Evolutionary conservation across 2,113 vertebrate genomes (phyloP).

Genomic region (Callorhinus ursinus): DNA sequence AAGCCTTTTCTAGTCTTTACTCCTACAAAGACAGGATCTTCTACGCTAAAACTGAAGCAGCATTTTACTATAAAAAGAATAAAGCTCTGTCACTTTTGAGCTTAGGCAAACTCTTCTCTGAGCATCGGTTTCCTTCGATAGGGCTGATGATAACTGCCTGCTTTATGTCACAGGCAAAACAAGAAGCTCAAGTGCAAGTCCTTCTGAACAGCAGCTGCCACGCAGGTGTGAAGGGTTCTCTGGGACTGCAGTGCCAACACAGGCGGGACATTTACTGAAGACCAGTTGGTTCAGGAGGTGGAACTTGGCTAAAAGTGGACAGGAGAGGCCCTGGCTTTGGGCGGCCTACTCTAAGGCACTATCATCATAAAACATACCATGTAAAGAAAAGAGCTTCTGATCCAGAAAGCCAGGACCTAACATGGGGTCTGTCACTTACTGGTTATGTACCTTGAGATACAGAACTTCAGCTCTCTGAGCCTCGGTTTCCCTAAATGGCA

Average conservation of each 20-base stretch:
- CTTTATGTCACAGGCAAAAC: neutral
- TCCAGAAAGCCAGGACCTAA: neutral
- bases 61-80: neutral
- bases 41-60: neutral
- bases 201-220: neutral
- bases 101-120: neutral
- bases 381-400: conserved; percentile 31
- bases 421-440: neutral
- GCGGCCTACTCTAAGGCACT: neutral
- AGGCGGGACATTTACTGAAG: neutral
- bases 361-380: neutral
- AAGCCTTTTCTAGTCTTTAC: neutral
- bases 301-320: neutral
- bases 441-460: neutral
- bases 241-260: neutral
- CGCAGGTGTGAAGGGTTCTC: neutral
- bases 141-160: neutral
- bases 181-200: neutral
- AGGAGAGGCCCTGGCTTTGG: neutral
- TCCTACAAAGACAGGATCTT: neutral
- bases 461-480: neutral
- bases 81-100: neutral
- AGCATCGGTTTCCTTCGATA: neutral
- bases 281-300: neutral
- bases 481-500: neutral